Evolutionary conservation across 53 echinoderm and acorn worm species (phyloP).

Genomic region (Apostichopus leukothele): DNA sequence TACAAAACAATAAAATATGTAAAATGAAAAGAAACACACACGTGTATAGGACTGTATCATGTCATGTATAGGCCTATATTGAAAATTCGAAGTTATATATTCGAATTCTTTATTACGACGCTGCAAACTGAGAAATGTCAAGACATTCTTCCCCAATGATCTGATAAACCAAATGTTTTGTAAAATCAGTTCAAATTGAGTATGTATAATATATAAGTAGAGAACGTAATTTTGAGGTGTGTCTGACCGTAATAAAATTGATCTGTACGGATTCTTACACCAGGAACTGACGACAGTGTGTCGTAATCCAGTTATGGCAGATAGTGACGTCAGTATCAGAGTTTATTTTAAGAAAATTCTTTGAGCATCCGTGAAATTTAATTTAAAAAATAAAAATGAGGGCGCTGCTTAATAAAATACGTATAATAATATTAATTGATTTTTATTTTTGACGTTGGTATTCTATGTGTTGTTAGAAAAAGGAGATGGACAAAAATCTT

Average conservation of each 20-base stretch:
- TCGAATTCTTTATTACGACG: too few species aligned
- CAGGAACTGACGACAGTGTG: neutral
- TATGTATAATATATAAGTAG: neutral
- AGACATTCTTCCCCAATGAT: neutral
- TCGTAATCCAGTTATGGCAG: constrained; percentile 17
- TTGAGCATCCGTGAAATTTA: neutral
- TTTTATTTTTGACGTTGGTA: neutral
- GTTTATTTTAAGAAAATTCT: constrained; percentile 15
- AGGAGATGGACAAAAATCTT: too few species aligned
- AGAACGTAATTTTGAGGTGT: neutral
- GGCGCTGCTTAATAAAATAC: neutral
- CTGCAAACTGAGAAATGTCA: neutral
- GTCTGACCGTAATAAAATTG: constrained; percentile 11
- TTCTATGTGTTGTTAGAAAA: too few species aligned
- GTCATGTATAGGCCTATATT: too few species aligned
- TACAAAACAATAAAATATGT: too few species aligned
- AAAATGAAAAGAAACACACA: too few species aligned
- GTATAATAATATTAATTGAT: neutral
- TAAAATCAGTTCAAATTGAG: neutral
- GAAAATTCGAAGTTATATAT: too few species aligned
- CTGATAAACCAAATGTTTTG: neutral
- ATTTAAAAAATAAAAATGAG: neutral
- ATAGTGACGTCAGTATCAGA: constrained; percentile 12
- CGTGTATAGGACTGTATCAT: too few species aligned
- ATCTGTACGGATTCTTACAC: neutral